Evolutionary conservation across 1,140 invertebrate genomes (phyloP), one percentile per base, ranked within the genome.

Genomic region (Meloidogyne exigua): DNA sequence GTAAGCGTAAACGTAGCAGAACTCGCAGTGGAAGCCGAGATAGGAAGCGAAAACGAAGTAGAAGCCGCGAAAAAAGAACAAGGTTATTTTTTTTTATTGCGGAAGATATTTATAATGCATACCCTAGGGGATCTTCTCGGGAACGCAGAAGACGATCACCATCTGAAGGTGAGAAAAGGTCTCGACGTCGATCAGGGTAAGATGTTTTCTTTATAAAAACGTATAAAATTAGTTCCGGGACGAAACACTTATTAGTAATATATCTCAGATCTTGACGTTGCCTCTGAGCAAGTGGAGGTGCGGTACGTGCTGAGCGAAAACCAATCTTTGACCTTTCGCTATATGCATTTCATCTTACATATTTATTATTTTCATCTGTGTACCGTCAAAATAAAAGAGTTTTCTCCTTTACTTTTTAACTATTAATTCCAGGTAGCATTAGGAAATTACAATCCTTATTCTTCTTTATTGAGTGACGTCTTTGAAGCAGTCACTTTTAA

Each of bases 61-160:
- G 76, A 18, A 79, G 77, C 75, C 76, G 78, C 5, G 77, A 79
- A 15, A 69, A 65, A 28, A 73, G 72, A 68, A 80, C 81, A 36
- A 80, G 78, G 78, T 76, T 67, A 10, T 57, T 62, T 25, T 76
- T 70, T 76, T 26, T 42, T 32, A 2, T 32, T 32, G 28, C n/a
- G n/a, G n/a, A n/a, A n/a, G n/a, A n/a, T n/a, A n/a, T n/a, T n/a
- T n/a, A n/a, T n/a, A n/a, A n/a, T n/a, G n/a, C n/a, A n/a, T n/a
- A n/a, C n/a, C n/a, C n/a, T n/a, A n/a, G n/a, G n/a, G n/a, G n/a
- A n/a, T n/a, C n/a, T n/a, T n/a, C n/a, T n/a, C n/a, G n/a, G n/a
- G n/a, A n/a, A n/a, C n/a, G n/a, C n/a, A n/a, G 39, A 15, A 63
- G 57, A 3, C 76, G 77, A 63, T 79, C 77, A 36, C 77, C 75